phyloP scores from a whole-genome alignment of 2,113 vertebrate species.

The Cebus imitator region DNA sequence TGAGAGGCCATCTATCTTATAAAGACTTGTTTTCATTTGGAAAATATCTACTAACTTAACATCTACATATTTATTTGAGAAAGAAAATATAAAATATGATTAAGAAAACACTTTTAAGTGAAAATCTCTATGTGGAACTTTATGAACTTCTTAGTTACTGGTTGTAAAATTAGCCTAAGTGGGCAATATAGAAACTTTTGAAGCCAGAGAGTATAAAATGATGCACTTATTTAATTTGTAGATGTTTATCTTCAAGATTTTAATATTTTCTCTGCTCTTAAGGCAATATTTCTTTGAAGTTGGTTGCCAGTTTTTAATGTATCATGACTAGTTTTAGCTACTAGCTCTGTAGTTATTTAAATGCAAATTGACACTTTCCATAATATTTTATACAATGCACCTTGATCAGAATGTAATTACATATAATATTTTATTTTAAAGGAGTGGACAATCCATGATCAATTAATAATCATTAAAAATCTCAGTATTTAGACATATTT shows the following conservation, averaged over 20 bases:
- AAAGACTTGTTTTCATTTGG: slow-evolving; percentile 4
- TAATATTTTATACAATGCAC: slow-evolving; percentile 11
- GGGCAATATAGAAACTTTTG: background rate
- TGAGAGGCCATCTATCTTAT: background rate
- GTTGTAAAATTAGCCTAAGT: slow-evolving; percentile 46
- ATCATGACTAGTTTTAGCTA: slow-evolving; percentile 27
- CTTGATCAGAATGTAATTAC: slow-evolving; percentile 26
- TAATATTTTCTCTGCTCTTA: background rate
- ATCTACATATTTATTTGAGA: background rate
- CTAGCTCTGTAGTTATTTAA: background rate
- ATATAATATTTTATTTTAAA: slow-evolving; percentile 37
- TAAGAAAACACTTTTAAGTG: background rate
- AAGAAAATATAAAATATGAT: slow-evolving; percentile 9
- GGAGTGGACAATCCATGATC: background rate
- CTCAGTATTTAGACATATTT: background rate
- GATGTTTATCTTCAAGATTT: background rate
- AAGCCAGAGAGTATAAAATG: slow-evolving; percentile 59
- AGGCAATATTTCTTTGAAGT: background rate
- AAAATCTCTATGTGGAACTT: slow-evolving; percentile 35
- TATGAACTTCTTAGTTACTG: background rate
- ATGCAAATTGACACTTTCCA: background rate
- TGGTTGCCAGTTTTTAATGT: background rate
- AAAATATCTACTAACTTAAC: background rate
- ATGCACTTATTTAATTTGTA: slow-evolving; percentile 69
- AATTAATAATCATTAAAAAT: slow-evolving; percentile 13